phyloP scores from a whole-genome alignment of 2,888 invertebrate genomes.

The Vannuccia rotundouncinata region DNA sequence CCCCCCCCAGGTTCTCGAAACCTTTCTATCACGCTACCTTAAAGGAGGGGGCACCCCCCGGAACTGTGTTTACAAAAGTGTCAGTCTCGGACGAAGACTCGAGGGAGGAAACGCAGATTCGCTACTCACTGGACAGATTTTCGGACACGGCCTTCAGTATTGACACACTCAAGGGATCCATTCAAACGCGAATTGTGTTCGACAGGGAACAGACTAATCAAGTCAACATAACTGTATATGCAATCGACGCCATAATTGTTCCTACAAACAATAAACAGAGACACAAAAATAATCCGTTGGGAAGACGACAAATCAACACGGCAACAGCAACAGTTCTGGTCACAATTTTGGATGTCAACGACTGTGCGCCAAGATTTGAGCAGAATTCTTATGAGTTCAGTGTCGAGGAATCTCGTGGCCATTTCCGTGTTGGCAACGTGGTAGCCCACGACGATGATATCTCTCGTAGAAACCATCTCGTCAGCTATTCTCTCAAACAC shows the following conservation, averaged over 20 bases:
- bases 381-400: slow-evolving; percentile 29
- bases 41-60: slow-evolving; percentile 18
- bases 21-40: neutral
- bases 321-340: slow-evolving; percentile 30
- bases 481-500: slow-evolving; percentile 10
- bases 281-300: neutral
- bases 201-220: slow-evolving; percentile 27
- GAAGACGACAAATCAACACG: neutral
- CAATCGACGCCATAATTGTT: slow-evolving; percentile 1
- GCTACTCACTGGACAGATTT: slow-evolving; percentile 20
- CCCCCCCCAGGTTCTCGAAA: slow-evolving; percentile 17
- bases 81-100: slow-evolving; percentile 31
- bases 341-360: slow-evolving; percentile 36
- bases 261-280: neutral
- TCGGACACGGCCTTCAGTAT: slow-evolving; percentile 21
- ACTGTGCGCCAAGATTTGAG: slow-evolving; percentile 33
- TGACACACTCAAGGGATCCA: slow-evolving; percentile 12
- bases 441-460: slow-evolving; percentile 32
- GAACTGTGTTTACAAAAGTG: neutral
- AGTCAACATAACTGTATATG: slow-evolving; percentile 34
- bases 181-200: slow-evolving; percentile 27
- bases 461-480: slow-evolving; percentile 27
- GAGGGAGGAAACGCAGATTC: slow-evolving; percentile 8
- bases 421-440: slow-evolving; percentile 35
- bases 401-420: slow-evolving; percentile 21